phyloP scores from a whole-genome alignment of 2,113 vertebrate genomes.

The Alosa alosa region DNA sequence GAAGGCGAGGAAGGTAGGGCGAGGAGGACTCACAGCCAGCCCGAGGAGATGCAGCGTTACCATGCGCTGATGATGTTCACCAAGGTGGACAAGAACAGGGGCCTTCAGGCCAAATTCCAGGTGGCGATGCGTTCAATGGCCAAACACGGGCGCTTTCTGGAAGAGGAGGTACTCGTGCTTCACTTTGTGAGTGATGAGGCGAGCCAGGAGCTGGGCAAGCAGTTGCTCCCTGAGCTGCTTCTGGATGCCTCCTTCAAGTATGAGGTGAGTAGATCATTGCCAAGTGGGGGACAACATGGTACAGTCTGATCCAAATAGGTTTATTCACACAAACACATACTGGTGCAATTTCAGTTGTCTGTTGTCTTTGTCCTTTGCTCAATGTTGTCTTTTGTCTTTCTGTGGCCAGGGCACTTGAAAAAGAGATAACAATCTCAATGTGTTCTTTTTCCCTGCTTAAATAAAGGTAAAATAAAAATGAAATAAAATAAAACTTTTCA shows the following conservation, averaged over 20 bases:
- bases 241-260: slow-evolving; percentile 77
- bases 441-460: too few relatives aligned
- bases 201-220: slow-evolving; percentile 78
- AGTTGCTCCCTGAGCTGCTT: slow-evolving; percentile 79
- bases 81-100: slow-evolving; percentile 80
- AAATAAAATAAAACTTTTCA: background rate
- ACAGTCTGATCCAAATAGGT: background rate
- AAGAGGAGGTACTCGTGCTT: slow-evolving; percentile 69
- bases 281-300: background rate
- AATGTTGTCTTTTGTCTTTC: too few relatives aligned
- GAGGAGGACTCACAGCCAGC: background rate
- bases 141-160: slow-evolving; percentile 64
- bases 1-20: background rate
- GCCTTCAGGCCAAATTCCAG: slow-evolving; percentile 76
- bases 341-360: too few relatives aligned
- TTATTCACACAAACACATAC: background rate
- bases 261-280: slow-evolving; percentile 71
- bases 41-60: slow-evolving; percentile 57
- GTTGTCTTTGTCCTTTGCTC: too few relatives aligned
- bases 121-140: slow-evolving; percentile 75
- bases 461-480: too few relatives aligned
- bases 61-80: slow-evolving; percentile 93
- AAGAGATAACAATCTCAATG: too few relatives aligned
- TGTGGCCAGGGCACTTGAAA: too few relatives aligned
- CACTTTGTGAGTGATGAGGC: slow-evolving; percentile 78